These are phyloP conservation scores for Crocodylus rhombifer DNA, from an alignment of 2,797 vertebrate species.

Conservation along the genomic window DNA sequence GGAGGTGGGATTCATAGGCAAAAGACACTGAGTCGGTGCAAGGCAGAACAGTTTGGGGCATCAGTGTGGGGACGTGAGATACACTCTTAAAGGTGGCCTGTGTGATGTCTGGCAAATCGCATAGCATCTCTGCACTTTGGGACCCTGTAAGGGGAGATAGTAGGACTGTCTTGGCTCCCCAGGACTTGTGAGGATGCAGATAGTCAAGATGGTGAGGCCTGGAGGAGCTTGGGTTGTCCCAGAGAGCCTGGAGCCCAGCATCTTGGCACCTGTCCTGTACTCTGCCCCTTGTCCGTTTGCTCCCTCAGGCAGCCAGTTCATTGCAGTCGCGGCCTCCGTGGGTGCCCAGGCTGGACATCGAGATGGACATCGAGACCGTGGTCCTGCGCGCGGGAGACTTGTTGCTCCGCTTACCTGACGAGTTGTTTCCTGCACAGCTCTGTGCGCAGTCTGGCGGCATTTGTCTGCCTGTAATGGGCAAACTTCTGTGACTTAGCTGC, in stretches of 20 bases:
- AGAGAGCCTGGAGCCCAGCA: neutral
- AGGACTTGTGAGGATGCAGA: neutral
- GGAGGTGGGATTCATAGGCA: neutral
- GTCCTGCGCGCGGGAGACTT: neutral
- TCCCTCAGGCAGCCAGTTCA: neutral
- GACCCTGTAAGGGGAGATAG: neutral
- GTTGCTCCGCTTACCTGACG: neutral
- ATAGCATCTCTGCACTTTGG: neutral
- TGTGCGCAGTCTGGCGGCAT: rapidly evolving
- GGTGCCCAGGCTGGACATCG: rapidly evolving
- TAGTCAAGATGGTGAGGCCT: neutral
- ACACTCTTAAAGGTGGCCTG: neutral
- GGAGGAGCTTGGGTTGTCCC: no score
- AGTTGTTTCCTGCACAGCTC: neutral
- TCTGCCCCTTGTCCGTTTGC: rapidly evolving
- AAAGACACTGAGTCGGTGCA: neutral
- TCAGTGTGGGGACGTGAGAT: neutral
- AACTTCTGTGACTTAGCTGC: no score
- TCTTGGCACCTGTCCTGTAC: neutral
- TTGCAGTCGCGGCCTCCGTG: neutral
- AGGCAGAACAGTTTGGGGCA: neutral
- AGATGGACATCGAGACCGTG: rapidly evolving
- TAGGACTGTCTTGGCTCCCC: neutral
- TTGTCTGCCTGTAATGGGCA: no score
- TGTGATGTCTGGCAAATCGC: neutral